Evolutionary conservation across 2,113 vertebrate genomes (phyloP).

Genomic region (Sinosuthora webbiana): DNA sequence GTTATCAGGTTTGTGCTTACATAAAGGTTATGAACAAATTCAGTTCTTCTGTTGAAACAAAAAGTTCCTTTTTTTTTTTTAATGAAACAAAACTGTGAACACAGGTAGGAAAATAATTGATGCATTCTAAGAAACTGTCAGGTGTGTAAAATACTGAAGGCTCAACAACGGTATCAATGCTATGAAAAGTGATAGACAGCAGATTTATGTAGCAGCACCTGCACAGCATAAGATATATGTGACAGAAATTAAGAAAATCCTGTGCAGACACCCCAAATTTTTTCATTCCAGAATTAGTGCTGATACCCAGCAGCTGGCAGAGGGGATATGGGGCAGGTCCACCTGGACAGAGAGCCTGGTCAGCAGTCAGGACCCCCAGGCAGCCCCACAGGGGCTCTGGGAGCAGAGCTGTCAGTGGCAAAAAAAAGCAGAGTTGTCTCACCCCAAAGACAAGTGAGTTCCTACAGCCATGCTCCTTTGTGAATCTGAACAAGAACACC

Average conservation of each 20-base stretch:
- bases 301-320: neutral
- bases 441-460: neutral
- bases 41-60: neutral
- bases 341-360: neutral
- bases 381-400: fast-evolving
- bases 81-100: neutral
- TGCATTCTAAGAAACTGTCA: neutral
- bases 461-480: fast-evolving
- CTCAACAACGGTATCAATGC: neutral
- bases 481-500: neutral
- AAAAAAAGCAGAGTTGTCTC: neutral
- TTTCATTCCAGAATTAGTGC: neutral
- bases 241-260: neutral
- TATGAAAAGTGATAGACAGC: neutral
- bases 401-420: neutral
- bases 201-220: neutral
- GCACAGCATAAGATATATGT: neutral
- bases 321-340: neutral
- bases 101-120: slow-evolving; percentile 21
- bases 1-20: neutral
- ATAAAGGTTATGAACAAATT: neutral
- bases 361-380: neutral
- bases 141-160: slow-evolving; percentile 3
- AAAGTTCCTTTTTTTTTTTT: neutral
- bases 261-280: neutral